Evolutionary conservation across 2,888 invertebrate species (phyloP).

Genomic region (Cataglyphis cursor): DNA sequence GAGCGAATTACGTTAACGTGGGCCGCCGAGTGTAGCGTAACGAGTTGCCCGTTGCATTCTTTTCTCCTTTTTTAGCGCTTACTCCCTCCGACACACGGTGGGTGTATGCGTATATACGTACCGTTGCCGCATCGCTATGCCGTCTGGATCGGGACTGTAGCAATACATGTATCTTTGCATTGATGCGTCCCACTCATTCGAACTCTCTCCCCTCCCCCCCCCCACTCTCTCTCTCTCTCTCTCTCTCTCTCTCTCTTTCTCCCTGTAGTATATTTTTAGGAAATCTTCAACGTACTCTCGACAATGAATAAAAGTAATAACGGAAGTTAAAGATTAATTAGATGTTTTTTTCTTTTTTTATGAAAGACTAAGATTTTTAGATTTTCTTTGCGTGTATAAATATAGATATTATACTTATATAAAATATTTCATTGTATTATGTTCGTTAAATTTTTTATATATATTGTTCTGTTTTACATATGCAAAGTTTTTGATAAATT

Average conservation of each 20-base stretch:
- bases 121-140: conserved; percentile 7
- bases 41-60: conserved; percentile 46
- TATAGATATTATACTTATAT: too few relatives aligned
- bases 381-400: background rate
- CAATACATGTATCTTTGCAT: background rate
- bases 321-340: background rate
- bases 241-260: too few relatives aligned
- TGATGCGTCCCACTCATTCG: background rate
- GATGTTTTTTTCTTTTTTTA: background rate
- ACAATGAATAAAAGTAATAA: background rate
- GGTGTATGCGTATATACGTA: background rate
- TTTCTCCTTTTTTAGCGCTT: conserved; percentile 55
- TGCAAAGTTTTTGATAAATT: background rate
- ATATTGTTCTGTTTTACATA: background rate
- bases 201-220: background rate
- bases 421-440: background rate
- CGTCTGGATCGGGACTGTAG: background rate
- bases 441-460: background rate
- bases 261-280: background rate
- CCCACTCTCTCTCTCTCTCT: background rate
- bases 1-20: conserved; percentile 49
- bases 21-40: conserved; percentile 59
- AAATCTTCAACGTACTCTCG: background rate
- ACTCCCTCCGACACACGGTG: background rate
- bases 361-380: background rate